phyloP scores from a whole-genome alignment of 2,888 invertebrate genomes.

The Nasonovia ribisnigri region DNA sequence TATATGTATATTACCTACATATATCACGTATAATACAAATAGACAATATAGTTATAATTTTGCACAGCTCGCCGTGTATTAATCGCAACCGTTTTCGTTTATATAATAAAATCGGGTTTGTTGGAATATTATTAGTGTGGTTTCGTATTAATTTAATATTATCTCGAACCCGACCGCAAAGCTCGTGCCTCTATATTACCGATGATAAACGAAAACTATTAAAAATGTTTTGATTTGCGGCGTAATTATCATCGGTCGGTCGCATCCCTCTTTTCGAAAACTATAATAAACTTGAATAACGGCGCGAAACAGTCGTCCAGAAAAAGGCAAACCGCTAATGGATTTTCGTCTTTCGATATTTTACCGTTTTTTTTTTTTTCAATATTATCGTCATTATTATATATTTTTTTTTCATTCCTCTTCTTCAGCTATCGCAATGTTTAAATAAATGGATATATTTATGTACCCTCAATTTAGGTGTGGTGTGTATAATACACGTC shows the following conservation, averaged over 20 bases:
- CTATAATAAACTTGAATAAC: slow-evolving; percentile 35
- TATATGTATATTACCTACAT: too few relatives aligned
- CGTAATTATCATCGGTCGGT: not conserved
- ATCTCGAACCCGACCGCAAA: not conserved
- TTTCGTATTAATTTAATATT: not conserved
- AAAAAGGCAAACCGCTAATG: slow-evolving; percentile 51
- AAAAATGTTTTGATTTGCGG: slow-evolving; percentile 9
- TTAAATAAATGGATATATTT: slow-evolving; percentile 4
- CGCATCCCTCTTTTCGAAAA: slow-evolving; percentile 4
- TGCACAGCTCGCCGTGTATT: not conserved
- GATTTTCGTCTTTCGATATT: slow-evolving; percentile 50
- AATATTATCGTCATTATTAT: slow-evolving; percentile 16
- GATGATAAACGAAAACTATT: slow-evolving; percentile 4
- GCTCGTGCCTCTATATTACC: not conserved
- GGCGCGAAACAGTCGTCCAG: slow-evolving; percentile 36
- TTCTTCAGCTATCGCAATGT: not conserved
- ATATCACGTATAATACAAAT: too few relatives aligned
- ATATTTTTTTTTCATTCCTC: not conserved
- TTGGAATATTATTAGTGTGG: not conserved
- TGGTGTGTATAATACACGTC: not conserved
- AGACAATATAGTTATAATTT: not conserved
- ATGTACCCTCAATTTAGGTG: not conserved
- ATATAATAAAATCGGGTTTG: not conserved
- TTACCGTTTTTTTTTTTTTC: slow-evolving; percentile 24
- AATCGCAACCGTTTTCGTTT: not conserved